Evolutionary conservation across 1,140 invertebrate species (phyloP).

Genomic region (Drosophila subpulchrella): DNA sequence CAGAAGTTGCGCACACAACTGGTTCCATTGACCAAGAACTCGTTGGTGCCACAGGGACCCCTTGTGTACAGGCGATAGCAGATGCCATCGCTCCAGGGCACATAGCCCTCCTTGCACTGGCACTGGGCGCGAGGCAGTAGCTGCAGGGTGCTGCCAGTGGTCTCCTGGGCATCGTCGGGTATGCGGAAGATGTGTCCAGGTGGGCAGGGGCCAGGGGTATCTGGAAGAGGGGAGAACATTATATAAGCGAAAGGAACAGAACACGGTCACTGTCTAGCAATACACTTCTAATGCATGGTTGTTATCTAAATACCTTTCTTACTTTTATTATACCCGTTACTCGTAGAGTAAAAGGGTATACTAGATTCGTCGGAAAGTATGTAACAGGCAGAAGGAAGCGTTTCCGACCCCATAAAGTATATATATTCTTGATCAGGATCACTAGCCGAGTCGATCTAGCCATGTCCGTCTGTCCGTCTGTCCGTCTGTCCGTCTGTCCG

Average conservation of each 20-base stretch:
- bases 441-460: no score
- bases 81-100: constrained; percentile 88
- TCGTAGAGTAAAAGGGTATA: no score
- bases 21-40: constrained; percentile 88
- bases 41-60: constrained; percentile 89
- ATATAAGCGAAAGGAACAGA: not conserved
- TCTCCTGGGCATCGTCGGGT: constrained; percentile 62
- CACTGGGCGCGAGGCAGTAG: constrained; percentile 85
- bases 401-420: no score
- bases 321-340: no score
- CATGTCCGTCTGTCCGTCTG: no score
- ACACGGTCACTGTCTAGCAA: no score
- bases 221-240: constrained; percentile 77
- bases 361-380: no score
- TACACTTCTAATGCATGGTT: not conserved
- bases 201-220: constrained; percentile 89
- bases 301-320: not conserved
- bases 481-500: no score
- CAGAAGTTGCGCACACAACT: constrained; percentile 89
- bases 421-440: no score
- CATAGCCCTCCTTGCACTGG: constrained; percentile 89
- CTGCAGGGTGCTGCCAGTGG: constrained; percentile 48
- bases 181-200: constrained; percentile 89
- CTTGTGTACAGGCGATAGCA: constrained; percentile 91
- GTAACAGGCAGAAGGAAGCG: no score